Base-by-base conservation (phyloP, 1,140 invertebrate genomes). In the Episyrphus balteatus region DNA sequence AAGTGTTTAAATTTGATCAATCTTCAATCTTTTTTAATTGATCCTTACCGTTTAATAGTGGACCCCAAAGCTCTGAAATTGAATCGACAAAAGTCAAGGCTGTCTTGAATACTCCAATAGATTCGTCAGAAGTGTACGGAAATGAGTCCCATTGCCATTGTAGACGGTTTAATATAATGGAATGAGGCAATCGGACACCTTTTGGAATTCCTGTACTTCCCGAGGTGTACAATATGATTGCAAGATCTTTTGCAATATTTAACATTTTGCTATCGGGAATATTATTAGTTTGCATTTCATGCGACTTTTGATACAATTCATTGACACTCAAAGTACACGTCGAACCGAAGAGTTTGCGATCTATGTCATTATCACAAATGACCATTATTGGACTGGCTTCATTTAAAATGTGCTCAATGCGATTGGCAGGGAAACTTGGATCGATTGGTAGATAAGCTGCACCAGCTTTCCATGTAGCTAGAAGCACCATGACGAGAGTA, bases 131-230 rank as follows among this genome's bases (percentile, higher is more conserved):
- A 0, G 65, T 61, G 57, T 78, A 92, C 0, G 88, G 86, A 54
- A 91, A 81, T 1, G 74, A 74, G 10, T 76, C 70, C 80, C 88
- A 91, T 64, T 92, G 88, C 89, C 89, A 92, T 55, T 76, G 74
- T 5, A 92, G 64, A 7, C 89, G 78, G 56, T 91, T 91, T 52
- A 88, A 69, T 8, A 89, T 74, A 0, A 82, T 80, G n/a, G 73
- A 74, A 57, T 93, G 88, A 0, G 85, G 79, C 7, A 95, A 65
- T 53, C 88, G 77, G 1, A 93, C 90, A 13, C 84, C 92, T 80
- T 95, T 95, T 3, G 92, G 91, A 36, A 86, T 73, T 38, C 92
- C 92, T 10, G 91, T 94, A 61, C 90, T 93, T 33, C 92, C 92
- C 40, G 90, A 94, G 40, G 92, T 96, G 58, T 94, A 95, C 5